Evolutionary conservation across 2,113 vertebrate species (phyloP).

Genomic region (Oreochromis niloticus): DNA sequence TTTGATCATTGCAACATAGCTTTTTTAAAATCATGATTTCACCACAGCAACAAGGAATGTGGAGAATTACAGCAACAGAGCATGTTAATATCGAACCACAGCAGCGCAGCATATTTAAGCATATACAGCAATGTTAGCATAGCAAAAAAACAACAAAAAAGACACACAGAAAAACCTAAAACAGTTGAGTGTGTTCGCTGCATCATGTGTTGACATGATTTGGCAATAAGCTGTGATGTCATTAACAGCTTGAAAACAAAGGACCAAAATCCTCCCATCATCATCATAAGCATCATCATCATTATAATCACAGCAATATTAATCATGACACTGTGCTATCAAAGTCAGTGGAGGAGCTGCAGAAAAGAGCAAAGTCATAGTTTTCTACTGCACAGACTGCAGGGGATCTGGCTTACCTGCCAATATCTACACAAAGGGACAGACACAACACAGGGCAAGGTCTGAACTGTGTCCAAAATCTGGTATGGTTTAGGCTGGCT

Average conservation of each 20-base stretch:
- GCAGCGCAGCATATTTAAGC: constrained; percentile 23
- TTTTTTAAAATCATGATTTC: not conserved
- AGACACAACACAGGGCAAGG: not conserved
- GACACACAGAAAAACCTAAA: not conserved
- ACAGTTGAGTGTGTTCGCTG: not conserved
- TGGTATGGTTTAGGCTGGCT: not conserved
- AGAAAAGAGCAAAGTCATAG: not conserved
- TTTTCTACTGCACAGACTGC: not conserved
- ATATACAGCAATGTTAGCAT: constrained; percentile 13
- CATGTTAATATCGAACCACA: constrained; percentile 20
- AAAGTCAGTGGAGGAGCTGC: constrained; percentile 2
- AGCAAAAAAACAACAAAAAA: not conserved
- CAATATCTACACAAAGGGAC: constrained; percentile 3
- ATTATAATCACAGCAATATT: not conserved
- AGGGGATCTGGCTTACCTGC: constrained; percentile 5
- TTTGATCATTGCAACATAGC: not conserved
- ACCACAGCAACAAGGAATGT: constrained; percentile 9
- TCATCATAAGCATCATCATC: not conserved
- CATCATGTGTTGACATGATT: constrained; percentile 22
- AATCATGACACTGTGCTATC: not conserved
- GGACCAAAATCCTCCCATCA: not conserved
- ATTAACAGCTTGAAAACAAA: not conserved
- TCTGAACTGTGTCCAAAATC: not conserved
- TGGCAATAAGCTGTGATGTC: constrained; percentile 6
- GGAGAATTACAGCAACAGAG: not conserved